A percentile compares a stretch with the other conserved stretches of the same genome.
Conservation (phyloP, 1,140 invertebrate species). For the Tetramorium parvispinum region DNA sequence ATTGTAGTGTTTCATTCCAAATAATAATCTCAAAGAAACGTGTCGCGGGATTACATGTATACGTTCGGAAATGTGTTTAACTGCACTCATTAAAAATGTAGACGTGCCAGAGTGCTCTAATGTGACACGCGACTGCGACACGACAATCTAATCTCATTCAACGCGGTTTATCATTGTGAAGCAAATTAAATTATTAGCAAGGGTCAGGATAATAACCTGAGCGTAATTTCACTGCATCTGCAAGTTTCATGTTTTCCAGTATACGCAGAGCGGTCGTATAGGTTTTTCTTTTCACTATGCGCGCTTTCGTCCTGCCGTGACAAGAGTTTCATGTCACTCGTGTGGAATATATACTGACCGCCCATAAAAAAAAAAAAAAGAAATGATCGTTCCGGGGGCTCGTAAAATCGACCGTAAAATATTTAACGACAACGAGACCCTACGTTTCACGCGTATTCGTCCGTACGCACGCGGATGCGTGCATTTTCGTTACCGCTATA, state of each 20-base stretch:
- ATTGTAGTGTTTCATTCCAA: slow-evolving; percentile 58
- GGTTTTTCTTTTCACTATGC: slow-evolving; percentile 7
- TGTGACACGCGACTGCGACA: neutral
- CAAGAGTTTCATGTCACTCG: slow-evolving; percentile 53
- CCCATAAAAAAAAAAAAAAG: slow-evolving; percentile 42
- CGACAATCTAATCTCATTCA: neutral
- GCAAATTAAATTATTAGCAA: slow-evolving; percentile 29
- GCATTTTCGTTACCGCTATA: slow-evolving; percentile 49
- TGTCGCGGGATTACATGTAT: neutral
- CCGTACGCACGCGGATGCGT: slow-evolving; percentile 35
- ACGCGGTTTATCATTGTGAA: neutral
- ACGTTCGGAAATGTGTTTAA: neutral
- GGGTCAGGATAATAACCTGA: neutral
- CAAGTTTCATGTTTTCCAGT: neutral
- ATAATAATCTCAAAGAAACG: slow-evolving; percentile 51
- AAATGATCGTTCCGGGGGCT: slow-evolving; percentile 26
- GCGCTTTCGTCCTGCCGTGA: slow-evolving; percentile 56
- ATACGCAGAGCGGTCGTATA: neutral
- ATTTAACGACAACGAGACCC: slow-evolving; percentile 64
- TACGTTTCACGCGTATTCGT: slow-evolving; percentile 50
- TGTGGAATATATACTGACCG: slow-evolving; percentile 51
- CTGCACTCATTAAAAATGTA: neutral
- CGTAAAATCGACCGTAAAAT: slow-evolving; percentile 72
- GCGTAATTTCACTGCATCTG: neutral
- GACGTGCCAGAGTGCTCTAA: neutral